These are phyloP conservation scores for Gymnocephalus cernua DNA, from an alignment of 2,113 vertebrate genomes.

Conservation along the genomic window DNA sequence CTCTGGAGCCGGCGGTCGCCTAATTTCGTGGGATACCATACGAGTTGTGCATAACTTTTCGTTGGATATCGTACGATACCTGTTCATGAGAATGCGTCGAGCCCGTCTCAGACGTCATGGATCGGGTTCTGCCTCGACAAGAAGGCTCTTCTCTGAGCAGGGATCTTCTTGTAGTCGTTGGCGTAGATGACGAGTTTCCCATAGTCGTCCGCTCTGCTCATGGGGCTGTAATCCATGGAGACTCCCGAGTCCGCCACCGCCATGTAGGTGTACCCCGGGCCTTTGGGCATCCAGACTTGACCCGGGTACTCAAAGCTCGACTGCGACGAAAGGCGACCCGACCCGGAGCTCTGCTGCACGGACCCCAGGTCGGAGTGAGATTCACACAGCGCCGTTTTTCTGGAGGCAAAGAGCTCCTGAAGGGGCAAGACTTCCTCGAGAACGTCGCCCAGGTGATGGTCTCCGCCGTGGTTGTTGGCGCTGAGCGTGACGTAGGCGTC, in stretches of 20 bases:
- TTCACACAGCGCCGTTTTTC: slow-evolving; percentile 47
- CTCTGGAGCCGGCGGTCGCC: too few relatives aligned
- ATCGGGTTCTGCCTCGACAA: slow-evolving; percentile 46
- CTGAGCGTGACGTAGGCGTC: slow-evolving; percentile 88
- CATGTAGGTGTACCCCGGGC: slow-evolving; percentile 84
- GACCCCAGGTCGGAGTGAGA: slow-evolving; percentile 82
- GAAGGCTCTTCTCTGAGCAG: slow-evolving; percentile 52
- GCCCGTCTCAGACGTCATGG: slow-evolving; percentile 53
- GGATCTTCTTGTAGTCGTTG: slow-evolving; percentile 86
- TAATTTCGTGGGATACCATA: too few relatives aligned
- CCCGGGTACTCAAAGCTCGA: slow-evolving; percentile 88
- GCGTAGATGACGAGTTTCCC: slow-evolving; percentile 71
- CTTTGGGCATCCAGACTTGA: slow-evolving; percentile 74
- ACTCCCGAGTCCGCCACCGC: slow-evolving; percentile 88
- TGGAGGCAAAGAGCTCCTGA: slow-evolving; percentile 74
- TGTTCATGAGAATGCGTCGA: not conserved
- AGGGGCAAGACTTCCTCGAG: slow-evolving; percentile 74
- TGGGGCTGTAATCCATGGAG: slow-evolving; percentile 88
- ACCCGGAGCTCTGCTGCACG: slow-evolving; percentile 73
- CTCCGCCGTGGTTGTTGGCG: slow-evolving; percentile 30
- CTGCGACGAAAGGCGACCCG: slow-evolving; percentile 75
- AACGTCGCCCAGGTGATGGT: slow-evolving; percentile 49
- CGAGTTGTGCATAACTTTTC: too few relatives aligned
- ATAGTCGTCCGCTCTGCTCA: slow-evolving; percentile 68
- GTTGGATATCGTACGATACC: too few relatives aligned